Conservation (phyloP, 2,888 invertebrate species). For the Caenorhabditis sp. region DNA sequence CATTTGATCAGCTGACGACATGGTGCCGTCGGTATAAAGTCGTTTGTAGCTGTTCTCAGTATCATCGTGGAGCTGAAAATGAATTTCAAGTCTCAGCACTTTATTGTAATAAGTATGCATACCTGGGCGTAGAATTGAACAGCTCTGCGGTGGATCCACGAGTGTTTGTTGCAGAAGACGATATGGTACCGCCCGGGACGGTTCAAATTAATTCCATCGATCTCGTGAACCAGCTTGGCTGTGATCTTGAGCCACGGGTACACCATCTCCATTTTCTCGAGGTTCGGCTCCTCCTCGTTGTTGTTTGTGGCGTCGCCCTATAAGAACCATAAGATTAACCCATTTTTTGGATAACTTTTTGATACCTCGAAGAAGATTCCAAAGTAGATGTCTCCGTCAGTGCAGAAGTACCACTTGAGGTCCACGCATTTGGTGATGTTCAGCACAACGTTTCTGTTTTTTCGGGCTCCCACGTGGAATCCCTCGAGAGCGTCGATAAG, state of each 20-base stretch:
- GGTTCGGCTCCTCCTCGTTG: conserved; percentile 64
- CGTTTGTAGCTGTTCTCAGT: conserved; percentile 54
- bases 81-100: background rate
- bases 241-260: conserved; percentile 76
- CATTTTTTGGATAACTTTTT: too few relatives aligned
- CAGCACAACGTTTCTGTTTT: conserved; percentile 67
- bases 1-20: conserved; percentile 38
- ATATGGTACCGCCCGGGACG: conserved; percentile 70
- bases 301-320: conserved; percentile 7
- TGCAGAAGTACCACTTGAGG: conserved; percentile 77
- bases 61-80: conserved; percentile 64
- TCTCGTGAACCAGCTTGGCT: conserved; percentile 78
- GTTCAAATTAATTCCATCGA: conserved; percentile 66
- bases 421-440: conserved; percentile 64
- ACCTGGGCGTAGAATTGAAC: conserved; percentile 63
- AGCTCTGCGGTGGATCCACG: conserved; percentile 69
- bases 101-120: background rate
- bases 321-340: too few relatives aligned
- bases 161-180: conserved; percentile 77
- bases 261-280: conserved; percentile 75
- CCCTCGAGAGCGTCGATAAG: conserved; percentile 70
- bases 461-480: conserved; percentile 72
- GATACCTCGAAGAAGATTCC: conserved; percentile 76
- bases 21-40: conserved; percentile 66
- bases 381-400: conserved; percentile 77